Evolutionary conservation across 2,888 invertebrate species (phyloP).

Genomic region (Agrenia bidenticulata): DNA sequence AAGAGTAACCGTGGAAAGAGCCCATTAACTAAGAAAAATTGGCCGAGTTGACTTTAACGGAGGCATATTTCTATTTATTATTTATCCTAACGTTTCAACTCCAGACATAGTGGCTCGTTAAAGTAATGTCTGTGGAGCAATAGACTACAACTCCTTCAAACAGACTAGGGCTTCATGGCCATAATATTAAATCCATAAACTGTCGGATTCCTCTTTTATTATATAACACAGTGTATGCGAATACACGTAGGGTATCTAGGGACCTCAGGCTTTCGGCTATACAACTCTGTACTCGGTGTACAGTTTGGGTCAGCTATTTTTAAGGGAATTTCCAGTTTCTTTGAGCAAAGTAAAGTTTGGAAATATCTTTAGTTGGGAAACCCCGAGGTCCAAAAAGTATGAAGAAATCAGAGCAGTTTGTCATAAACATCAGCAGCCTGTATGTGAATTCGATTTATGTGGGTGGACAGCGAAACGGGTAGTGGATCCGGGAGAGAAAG

Average conservation of each 20-base stretch:
- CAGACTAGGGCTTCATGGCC: constrained; percentile 6
- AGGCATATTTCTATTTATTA: constrained; percentile 34
- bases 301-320: no score
- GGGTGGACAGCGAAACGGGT: constrained; percentile 12
- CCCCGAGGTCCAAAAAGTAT: not conserved
- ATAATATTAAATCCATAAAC: constrained; percentile 35
- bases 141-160: not conserved
- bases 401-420: constrained; percentile 20
- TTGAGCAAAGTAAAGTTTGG: no score
- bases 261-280: no score
- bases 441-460: constrained; percentile 15
- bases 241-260: no score
- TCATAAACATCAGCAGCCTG: constrained; percentile 19
- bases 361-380: not conserved
- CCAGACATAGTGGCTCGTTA: constrained; percentile 23
- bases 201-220: constrained; percentile 27
- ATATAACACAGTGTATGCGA: not conserved
- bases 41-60: constrained; percentile 20
- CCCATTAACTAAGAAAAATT: constrained; percentile 21
- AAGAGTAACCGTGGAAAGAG: constrained; percentile 6
- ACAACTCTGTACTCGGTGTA: no score
- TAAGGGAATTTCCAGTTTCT: no score
- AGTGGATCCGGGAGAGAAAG: no score
- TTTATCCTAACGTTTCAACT: constrained; percentile 28
- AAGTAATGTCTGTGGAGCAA: constrained; percentile 24